Evolutionary conservation across 2,113 vertebrate genomes (phyloP), one percentile per base, ranked within the genome.

Genomic region (Peromyscus leucopus): DNA sequence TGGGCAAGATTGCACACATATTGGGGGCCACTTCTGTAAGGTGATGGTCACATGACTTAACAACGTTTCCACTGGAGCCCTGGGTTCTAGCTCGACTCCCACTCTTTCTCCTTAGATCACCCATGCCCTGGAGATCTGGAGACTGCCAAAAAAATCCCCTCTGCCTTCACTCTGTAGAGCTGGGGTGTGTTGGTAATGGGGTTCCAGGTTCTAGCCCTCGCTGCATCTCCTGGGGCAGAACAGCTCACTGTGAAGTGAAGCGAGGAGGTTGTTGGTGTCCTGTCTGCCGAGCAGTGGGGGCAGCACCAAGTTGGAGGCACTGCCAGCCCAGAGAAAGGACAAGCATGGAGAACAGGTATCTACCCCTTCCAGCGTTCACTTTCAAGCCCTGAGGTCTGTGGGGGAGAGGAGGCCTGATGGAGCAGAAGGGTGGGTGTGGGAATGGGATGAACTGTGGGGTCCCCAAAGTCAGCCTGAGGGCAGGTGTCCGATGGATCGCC

Each of bases 11-110:
- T 69, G 9, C 21, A 1, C 5, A 2, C 3, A 5, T 46, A 46
- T 31, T 5, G 11, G 33, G 39, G 16, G 4, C n/a, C n/a, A 0
- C 33, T 2, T 21, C 11, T 2, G 28, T 42, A 19, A n/a, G 39
- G 10, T 1, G 46, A 31, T 1, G 0, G 6, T 24, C 51, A 8
- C 24, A 9, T 19, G 57, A 42, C 16, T 1, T 3, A 51, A 13
- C 5, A 0, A 7, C 26, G 36, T 19, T 61, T 2, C 19, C 17
- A 26, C 36, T 28, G 7, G n/a, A 31, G 17, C 3, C 65, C 5
- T 5, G 24, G 16, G 26, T 42, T 91, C 63, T 69, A 26, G 11
- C 8, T 51, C 19, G 24, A 22, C 22, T 19, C 3, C 39, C 13
- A 17, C 75, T 78, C 24, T 55, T 0, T 31, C 33, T 51, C 59